These are phyloP conservation scores for Noctilio leporinus DNA, from an alignment of 2,113 vertebrate genomes.

Conservation along the genomic window DNA sequence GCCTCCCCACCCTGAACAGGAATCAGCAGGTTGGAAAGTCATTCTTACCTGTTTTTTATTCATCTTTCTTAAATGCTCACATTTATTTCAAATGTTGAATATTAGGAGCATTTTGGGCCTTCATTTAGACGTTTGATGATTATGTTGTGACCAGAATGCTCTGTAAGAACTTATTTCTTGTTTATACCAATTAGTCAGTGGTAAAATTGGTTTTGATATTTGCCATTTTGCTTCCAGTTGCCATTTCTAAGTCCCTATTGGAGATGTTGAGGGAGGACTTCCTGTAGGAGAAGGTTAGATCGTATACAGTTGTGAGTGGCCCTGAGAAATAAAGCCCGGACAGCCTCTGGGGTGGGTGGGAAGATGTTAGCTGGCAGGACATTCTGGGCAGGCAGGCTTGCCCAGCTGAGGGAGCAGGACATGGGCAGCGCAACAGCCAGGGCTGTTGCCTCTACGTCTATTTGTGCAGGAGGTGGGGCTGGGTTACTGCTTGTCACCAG, in stretches of 20 bases:
- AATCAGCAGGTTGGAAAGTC: neutral
- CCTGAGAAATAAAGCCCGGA: neutral
- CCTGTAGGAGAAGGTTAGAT: neutral
- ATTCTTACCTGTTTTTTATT: neutral
- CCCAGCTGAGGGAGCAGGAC: neutral
- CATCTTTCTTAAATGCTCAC: neutral
- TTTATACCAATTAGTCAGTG: neutral
- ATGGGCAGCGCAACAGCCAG: fast-evolving
- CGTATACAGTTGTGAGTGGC: neutral
- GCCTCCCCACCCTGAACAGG: neutral
- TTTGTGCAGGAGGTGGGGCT: fast-evolving
- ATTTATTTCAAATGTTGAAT: neutral
- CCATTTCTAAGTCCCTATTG: neutral
- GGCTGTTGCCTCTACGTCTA: neutral
- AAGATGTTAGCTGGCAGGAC: neutral
- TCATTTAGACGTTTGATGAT: neutral
- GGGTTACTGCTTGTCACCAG: neutral
- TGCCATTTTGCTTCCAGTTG: neutral
- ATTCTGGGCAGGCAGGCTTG: neutral
- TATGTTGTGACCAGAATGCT: neutral
- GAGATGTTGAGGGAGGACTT: neutral
- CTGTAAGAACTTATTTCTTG: neutral
- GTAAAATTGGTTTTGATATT: neutral
- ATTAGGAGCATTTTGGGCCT: neutral
- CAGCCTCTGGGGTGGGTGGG: neutral